Conservation (phyloP, 2,113 vertebrate genomes). For the Paraplagusia blochii region DNA sequence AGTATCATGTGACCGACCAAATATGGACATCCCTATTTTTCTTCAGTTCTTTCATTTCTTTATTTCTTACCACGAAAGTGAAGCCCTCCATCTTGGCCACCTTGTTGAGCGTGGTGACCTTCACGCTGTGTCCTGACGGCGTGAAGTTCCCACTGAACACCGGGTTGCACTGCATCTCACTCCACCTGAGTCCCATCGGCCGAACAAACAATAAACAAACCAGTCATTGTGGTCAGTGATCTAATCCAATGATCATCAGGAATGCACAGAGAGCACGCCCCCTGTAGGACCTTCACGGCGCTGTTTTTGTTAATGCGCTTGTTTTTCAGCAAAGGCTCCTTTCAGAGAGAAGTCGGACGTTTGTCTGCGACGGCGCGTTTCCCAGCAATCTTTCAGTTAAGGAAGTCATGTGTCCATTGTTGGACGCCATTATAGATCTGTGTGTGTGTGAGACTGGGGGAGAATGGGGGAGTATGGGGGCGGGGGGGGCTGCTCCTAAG, state of each 20-base stretch:
- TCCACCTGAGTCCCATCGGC: slow-evolving; percentile 63
- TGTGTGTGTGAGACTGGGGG: not conserved
- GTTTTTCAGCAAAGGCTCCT: slow-evolving; percentile 45
- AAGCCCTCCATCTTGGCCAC: slow-evolving; percentile 77
- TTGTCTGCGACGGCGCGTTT: slow-evolving; percentile 53
- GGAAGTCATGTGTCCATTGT: slow-evolving; percentile 60
- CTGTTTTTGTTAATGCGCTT: slow-evolving; percentile 37
- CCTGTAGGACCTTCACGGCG: slow-evolving; percentile 19
- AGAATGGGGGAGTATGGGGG: not conserved
- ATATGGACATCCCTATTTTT: no score
- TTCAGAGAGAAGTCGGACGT: slow-evolving; percentile 41
- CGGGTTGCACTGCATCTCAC: slow-evolving; percentile 86
- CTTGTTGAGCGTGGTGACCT: slow-evolving; percentile 80
- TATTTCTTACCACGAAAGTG: slow-evolving; percentile 86
- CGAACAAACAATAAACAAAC: slow-evolving; percentile 30
- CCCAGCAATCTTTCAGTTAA: slow-evolving; percentile 67
- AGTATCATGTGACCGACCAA: no score
- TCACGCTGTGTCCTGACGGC: slow-evolving; percentile 77
- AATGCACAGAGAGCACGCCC: slow-evolving; percentile 55
- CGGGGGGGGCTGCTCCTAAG: slow-evolving; percentile 29
- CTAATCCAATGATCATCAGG: slow-evolving; percentile 69
- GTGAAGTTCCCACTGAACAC: slow-evolving; percentile 71
- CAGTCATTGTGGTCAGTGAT: slow-evolving; percentile 46
- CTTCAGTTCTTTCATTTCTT: no score
- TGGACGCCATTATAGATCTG: slow-evolving; percentile 1